Conservation (phyloP, 2,888 invertebrate genomes). For the Drosophila austrosaltans region DNA sequence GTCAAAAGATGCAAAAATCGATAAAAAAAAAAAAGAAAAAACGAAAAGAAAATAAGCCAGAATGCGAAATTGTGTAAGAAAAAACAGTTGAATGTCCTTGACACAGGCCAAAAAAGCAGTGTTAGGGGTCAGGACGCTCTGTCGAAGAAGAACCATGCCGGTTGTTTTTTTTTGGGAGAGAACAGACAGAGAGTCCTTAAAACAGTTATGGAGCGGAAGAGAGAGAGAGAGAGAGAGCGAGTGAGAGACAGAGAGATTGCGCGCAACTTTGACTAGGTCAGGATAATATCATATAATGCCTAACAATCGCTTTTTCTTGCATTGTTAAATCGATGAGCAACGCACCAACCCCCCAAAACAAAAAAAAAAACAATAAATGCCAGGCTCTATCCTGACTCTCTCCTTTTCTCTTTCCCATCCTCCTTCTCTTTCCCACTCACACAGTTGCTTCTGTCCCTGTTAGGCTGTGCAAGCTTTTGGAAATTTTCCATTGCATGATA, state of each 20-base stretch:
- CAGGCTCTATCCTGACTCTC: background rate
- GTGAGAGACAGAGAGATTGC: conserved; percentile 27
- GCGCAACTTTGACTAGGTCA: conserved; percentile 69
- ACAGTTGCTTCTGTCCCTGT: conserved; percentile 12
- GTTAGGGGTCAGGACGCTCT: conserved; percentile 31
- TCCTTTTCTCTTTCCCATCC: background rate
- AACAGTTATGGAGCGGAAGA: background rate
- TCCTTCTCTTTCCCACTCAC: background rate
- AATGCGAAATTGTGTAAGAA: conserved; percentile 16
- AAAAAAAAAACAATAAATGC: no score
- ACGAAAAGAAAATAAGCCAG: no score
- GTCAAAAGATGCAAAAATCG: conserved; percentile 8
- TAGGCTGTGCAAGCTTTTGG: conserved; percentile 43
- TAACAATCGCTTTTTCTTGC: conserved; percentile 14
- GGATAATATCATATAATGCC: conserved; percentile 48
- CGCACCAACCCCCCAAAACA: no score
- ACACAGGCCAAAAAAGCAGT: conserved; percentile 38
- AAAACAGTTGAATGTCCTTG: conserved; percentile 65
- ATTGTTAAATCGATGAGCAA: conserved; percentile 67
- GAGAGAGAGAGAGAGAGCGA: conserved; percentile 5
- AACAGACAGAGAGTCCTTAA: background rate
- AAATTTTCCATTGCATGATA: conserved; percentile 63
- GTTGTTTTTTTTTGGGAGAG: conserved; percentile 7
- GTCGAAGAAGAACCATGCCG: conserved; percentile 23
- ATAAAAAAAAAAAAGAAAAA: no score